phyloP scores from a whole-genome alignment of 2,797 vertebrate genomes.

The Macropus fuliginosus region DNA sequence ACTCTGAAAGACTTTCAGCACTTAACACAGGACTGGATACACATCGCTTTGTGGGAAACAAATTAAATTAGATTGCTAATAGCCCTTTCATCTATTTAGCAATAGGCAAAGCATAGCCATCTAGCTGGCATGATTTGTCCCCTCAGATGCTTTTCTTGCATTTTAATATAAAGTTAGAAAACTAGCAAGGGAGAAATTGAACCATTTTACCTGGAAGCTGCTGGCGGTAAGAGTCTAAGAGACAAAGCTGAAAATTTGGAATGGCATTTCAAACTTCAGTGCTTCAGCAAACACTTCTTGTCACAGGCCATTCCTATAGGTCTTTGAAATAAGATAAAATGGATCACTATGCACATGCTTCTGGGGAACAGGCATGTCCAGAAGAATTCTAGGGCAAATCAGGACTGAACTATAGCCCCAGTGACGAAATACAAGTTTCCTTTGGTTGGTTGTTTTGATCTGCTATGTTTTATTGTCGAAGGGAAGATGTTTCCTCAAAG shows the following conservation, averaged over 20 bases:
- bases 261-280: conserved; percentile 8
- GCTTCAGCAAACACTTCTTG: conserved; percentile 9
- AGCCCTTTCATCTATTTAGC: conserved; percentile 10
- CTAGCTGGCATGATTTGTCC: not conserved
- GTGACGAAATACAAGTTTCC: not conserved
- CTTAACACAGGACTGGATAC: conserved; percentile 9
- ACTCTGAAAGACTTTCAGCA: not conserved
- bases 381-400: not conserved
- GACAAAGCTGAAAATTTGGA: conserved; percentile 37
- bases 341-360: not conserved
- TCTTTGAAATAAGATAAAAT: conserved; percentile 33
- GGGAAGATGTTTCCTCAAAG: not conserved
- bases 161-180: not conserved
- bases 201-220: conserved; percentile 1
- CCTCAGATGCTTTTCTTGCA: not conserved
- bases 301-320: not conserved
- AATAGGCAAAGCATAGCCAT: not conserved
- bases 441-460: not conserved
- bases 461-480: not conserved
- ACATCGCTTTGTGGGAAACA: not conserved
- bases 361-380: not conserved
- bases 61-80: not conserved
- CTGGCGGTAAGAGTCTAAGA: conserved; percentile 17
- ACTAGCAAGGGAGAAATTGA: not conserved
- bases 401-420: not conserved